Evolutionary conservation across 2,113 vertebrate genomes (phyloP), one percentile per base, ranked within the genome.

Genomic region (Buteo buteo): DNA sequence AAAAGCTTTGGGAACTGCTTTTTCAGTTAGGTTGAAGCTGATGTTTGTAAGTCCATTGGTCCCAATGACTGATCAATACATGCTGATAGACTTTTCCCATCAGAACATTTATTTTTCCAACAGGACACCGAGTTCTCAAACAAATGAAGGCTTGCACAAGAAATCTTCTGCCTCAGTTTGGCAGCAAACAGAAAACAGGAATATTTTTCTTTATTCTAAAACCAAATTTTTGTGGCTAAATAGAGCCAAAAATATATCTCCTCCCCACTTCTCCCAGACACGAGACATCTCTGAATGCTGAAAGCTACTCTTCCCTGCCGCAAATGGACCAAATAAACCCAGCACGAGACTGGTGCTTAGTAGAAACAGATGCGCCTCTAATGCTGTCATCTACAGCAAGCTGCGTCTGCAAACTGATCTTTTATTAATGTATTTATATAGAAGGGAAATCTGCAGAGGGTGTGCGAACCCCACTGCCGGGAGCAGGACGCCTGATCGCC

Each of bases 181-280:
- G 90, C 94, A 93, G 96, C 71, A 77, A 90, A 82, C 36, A 45
- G 61, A 86, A 86, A 82, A 74, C 70, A 47, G 54, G 74, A 73
- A 80, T 90, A 91, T 85, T 95, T 95, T 42, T 81, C 87, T 96
- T 96, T 91, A 94, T 87, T 91, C 84, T 85, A 89, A 94, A 81
- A 15, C 74, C 78, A 94, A 86, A 93, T 94, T 95, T 90, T 93
- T 97, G 91, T 82, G 96, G 94, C 91, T 91, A 91, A 88, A 77
- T 34, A 82, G 66, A 91, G 67, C 91, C 93, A 88, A 96, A 95
- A 97, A 96, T 97, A 95, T 22, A 77, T 62, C 62, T 86, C 13
- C 55, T 25, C 82, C 54, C 38, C 6, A 25, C 71, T 82, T 82
- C 77, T 94, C 66, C 83, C 94, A 96, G 91, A 94, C 94, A 73